Evolutionary conservation across 2,888 invertebrate genomes (phyloP), one percentile per base, ranked within the genome.

Genomic region (Dichetophora obliterata): DNA sequence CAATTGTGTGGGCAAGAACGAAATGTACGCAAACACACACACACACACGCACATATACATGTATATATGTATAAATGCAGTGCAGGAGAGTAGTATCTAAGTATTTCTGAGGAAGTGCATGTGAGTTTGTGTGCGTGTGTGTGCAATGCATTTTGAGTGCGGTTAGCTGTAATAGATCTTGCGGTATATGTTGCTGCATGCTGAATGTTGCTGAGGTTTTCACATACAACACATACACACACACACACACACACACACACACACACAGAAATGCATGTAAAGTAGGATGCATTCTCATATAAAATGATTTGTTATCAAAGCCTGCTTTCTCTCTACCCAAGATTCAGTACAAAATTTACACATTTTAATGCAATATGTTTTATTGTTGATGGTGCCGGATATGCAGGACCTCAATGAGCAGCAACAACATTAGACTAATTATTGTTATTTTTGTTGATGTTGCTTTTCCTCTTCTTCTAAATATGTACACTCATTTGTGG

Each of bases 81-180:
- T n/a, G n/a, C n/a, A n/a, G n/a, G n/a, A n/a, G n/a, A n/a, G n/a
- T n/a, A 19, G 27, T 5, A 11, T 1, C 16, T 61, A 14, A 5
- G 22, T 19, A 14, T 11, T 43, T 43, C 11, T 43, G 16, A n/a
- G 27, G 16, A 31, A 14, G 9, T 31, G 61, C 24, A 11, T 59
- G 5, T 16, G 48, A 19, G 50, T 48, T 63, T 59, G 22, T 65
- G 76, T 77, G 79, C 73, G 75, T 78, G 11, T 74, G 50, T 48
- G 48, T 57, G 54, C 22, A 6, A 19, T 83, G 79, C 82, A 81
- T 78, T 43, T 43, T 2, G 78, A 80, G 80, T 86, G 83, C 80
- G 85, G 83, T 81, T 85, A 83, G 84, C 84, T 86, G 86, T 86
- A 86, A 86, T 85, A 83, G 86, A 86, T 86, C 86, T 85, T 86